phyloP scores from a whole-genome alignment of 2,797 vertebrate genomes.

The Benthosema pterotum region DNA sequence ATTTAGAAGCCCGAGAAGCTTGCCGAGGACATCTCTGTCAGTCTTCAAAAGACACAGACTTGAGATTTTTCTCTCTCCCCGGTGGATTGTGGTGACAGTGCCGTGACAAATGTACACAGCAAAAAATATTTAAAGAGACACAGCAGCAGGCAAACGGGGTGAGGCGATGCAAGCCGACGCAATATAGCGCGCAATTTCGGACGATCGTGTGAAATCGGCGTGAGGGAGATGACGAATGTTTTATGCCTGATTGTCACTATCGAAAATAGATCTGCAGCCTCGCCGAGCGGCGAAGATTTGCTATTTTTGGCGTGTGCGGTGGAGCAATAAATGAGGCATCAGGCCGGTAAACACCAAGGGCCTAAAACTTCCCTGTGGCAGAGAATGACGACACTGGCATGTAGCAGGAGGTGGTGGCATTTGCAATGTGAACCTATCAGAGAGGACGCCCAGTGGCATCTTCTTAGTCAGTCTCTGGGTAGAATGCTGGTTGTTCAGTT shows the following conservation, averaged over 20 bases:
- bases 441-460: slow-evolving; percentile 43
- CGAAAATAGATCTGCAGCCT: no score
- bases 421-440: slow-evolving; percentile 38
- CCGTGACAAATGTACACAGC: slow-evolving; percentile 42
- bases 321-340: neutral
- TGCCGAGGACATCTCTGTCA: slow-evolving; percentile 64
- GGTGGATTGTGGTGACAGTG: slow-evolving; percentile 39
- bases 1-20: slow-evolving; percentile 66
- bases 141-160: slow-evolving; percentile 12
- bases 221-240: no score
- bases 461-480: slow-evolving; percentile 54
- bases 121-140: slow-evolving; percentile 22
- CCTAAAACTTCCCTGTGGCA: slow-evolving; percentile 47
- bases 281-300: no score
- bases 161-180: slow-evolving; percentile 4
- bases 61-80: slow-evolving; percentile 43
- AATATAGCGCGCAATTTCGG: slow-evolving; percentile 10
- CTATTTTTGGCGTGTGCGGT: neutral
- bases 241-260: no score
- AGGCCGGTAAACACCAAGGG: slow-evolving; percentile 17
- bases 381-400: slow-evolving; percentile 45
- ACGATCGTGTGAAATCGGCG: neutral
- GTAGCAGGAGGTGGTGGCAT: slow-evolving; percentile 22
- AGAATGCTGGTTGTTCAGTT: slow-evolving; percentile 65
- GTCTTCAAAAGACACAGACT: slow-evolving; percentile 52